Evolutionary conservation across 2,113 vertebrate genomes (phyloP).

Genomic region (Hemibagrus wyckioides): DNA sequence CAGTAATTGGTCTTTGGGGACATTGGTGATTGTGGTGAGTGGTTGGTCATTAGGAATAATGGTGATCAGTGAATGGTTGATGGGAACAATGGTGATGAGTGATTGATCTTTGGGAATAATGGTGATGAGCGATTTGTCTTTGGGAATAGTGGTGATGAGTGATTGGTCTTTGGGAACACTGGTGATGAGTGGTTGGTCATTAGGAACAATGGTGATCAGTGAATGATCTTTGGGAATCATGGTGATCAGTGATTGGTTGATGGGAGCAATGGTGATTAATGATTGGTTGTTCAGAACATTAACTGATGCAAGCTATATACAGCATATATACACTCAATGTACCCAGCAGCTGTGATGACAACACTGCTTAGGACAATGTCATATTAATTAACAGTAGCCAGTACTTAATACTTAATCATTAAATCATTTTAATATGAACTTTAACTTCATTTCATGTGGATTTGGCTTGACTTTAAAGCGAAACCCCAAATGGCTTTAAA

Average conservation of each 20-base stretch:
- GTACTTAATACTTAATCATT: background rate
- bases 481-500: background rate
- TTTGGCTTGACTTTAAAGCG: no score
- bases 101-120: no score
- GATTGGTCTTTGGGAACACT: no score
- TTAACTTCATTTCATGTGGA: no score
- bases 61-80: background rate
- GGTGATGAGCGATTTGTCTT: no score
- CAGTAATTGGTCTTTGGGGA: background rate
- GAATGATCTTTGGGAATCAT: no score
- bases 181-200: no score
- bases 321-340: background rate
- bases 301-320: background rate
- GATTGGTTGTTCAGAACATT: background rate
- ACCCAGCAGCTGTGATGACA: background rate
- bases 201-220: no score
- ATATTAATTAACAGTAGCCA: background rate
- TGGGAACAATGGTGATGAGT: no score
- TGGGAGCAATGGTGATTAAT: background rate
- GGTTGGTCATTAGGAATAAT: background rate
- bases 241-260: no score
- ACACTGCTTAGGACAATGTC: background rate
- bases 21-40: background rate
- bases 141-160: no score
- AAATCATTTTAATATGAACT: no score